A percentile compares a stretch with the other conserved stretches of the same genome.
These are phyloP conservation scores for Metalampra italica DNA, from an alignment of 2,888 invertebrate genomes.

Conservation along the genomic window DNA sequence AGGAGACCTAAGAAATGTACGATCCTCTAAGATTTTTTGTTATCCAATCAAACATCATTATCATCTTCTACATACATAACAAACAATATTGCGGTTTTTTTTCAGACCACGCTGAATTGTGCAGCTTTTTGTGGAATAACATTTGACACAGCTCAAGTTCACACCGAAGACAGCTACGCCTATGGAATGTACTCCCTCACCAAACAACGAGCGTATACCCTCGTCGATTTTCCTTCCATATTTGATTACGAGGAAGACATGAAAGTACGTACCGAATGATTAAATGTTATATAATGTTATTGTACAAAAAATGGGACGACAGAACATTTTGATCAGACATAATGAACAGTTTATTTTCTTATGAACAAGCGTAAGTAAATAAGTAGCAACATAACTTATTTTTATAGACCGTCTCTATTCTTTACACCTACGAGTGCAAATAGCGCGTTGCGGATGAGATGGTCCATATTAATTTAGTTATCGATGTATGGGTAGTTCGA, in stretches of 20 bases:
- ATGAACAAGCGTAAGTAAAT: too few relatives aligned
- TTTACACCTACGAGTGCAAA: too few relatives aligned
- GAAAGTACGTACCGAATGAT: background rate
- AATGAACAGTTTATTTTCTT: too few relatives aligned
- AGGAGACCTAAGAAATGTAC: conserved; percentile 43
- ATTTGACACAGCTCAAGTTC: conserved; percentile 30
- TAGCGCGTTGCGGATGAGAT: too few relatives aligned
- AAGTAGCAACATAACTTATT: too few relatives aligned
- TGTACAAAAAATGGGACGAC: background rate
- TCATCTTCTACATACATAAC: background rate
- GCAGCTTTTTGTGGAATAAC: conserved; percentile 19
- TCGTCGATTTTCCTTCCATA: conserved; percentile 31
- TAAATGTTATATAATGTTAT: too few relatives aligned
- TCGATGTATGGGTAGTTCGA: too few relatives aligned
- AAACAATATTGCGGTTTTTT: conserved; percentile 2
- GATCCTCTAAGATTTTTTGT: conserved; percentile 2
- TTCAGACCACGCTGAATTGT: conserved; percentile 29
- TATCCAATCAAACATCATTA: background rate
- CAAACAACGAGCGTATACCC: conserved; percentile 18
- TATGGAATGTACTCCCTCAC: conserved; percentile 31
- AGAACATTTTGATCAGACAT: too few relatives aligned
- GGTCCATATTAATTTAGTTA: too few relatives aligned
- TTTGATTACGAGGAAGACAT: conserved; percentile 18
- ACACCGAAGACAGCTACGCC: conserved; percentile 26
- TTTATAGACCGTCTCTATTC: too few relatives aligned